Conservation (phyloP, 2,888 invertebrate species). For the Rotaria sp. region DNA sequence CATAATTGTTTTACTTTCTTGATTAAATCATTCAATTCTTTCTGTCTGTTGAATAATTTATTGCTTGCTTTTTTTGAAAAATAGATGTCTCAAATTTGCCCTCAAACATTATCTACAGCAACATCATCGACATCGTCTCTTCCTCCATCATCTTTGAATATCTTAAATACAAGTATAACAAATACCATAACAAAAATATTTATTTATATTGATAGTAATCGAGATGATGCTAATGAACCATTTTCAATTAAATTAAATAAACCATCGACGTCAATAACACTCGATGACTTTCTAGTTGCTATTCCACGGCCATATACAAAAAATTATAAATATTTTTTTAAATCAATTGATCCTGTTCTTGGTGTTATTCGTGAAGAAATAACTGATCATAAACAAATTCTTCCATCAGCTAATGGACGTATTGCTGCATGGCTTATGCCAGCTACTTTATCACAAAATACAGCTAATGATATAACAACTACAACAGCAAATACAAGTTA, state of each 20-base stretch:
- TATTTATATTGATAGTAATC: slow-evolving; percentile 14
- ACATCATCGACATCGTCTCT: background rate
- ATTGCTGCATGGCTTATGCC: slow-evolving; percentile 34
- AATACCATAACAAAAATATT: background rate
- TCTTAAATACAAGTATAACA: background rate
- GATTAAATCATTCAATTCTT: too few relatives aligned
- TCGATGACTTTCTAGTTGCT: background rate
- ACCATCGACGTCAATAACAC: background rate
- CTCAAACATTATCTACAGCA: background rate
- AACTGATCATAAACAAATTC: background rate
- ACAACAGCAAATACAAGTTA: background rate
- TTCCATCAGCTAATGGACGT: slow-evolving; percentile 16
- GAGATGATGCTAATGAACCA: slow-evolving; percentile 17
- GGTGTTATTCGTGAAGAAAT: slow-evolving; percentile 22
- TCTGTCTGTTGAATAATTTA: too few relatives aligned
- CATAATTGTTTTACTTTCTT: background rate
- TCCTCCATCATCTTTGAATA: slow-evolving; percentile 1
- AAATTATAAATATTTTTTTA: slow-evolving; percentile 29
- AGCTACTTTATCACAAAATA: background rate
- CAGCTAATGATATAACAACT: background rate
- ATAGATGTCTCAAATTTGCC: slow-evolving; percentile 29
- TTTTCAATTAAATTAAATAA: background rate
- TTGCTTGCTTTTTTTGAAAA: background rate
- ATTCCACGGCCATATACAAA: background rate
- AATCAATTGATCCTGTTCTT: background rate